Evolutionary conservation across 2,888 invertebrate species (phyloP), one percentile per base, ranked within the genome.

Genomic region (Nowickia ferox): DNA sequence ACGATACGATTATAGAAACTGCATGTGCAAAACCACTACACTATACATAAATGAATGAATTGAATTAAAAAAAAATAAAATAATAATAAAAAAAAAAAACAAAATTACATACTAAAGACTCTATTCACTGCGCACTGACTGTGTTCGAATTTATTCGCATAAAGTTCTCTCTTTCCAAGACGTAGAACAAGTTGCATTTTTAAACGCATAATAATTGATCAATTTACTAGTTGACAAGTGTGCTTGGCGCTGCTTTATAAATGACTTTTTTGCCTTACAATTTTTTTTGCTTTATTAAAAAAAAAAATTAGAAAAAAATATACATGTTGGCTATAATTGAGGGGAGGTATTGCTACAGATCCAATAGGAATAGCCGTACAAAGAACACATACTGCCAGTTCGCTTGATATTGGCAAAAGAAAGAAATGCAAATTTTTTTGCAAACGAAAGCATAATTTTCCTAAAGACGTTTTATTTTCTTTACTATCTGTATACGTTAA

Each of bases 121-220:
- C 55, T 44, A 55, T 46, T 61, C 69, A 51, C 30, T 30, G 46
- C 63, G 1, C 38, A n/a, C 1, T 53, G 22, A 40, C 15, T 2
- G 6, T 17, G 51, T 51, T 48, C 15, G 13, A 6, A 42, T 30
- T 40, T 51, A 51, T 42, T 68, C 46, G 57, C 63, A 76, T 66
- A 74, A 68, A 68, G 68, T 74, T 63, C 44, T 44, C 48, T 72
- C 11, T 71, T 69, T 22, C 38, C 42, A 82, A 82, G 82, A 74
- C 72, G 71, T 78, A 87, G 61, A 87, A 86, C 84, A 86, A 88
- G 87, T 88, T 88, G 88, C 89, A 89, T 84, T 76, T 82, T 84
- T 89, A 90, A 90, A 90, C 90, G 91, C 90, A 90, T 90, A 89
- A 89, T 91, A 91, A 91, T 91, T 91, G 90, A 91, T 90, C 92